Evolutionary conservation across 2,113 vertebrate species (phyloP).

Genomic region (Scopus umbretta): DNA sequence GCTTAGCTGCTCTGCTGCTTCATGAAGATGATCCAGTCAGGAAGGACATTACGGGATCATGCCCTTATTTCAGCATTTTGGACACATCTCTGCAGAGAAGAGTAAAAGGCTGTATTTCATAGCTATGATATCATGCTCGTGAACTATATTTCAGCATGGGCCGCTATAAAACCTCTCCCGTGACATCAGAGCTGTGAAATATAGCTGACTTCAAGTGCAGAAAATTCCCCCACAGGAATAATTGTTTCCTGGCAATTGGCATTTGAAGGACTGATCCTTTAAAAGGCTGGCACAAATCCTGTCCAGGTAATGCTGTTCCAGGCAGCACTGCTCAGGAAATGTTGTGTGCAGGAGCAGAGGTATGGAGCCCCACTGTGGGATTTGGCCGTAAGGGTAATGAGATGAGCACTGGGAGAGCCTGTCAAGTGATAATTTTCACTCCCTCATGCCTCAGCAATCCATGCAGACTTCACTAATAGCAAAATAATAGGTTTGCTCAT

Average conservation of each 20-base stretch:
- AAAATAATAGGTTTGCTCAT: background rate
- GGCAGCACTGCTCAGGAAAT: background rate
- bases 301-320: background rate
- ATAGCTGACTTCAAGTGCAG: conserved; percentile 64
- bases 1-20: background rate
- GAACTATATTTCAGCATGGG: conserved; percentile 57
- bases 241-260: conserved; percentile 67
- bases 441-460: background rate
- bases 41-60: background rate
- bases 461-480: background rate
- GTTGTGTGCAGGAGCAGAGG: background rate
- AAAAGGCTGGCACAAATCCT: conserved; percentile 53
- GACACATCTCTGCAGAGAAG: conserved; percentile 3
- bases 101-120: conserved; percentile 51
- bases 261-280: conserved; percentile 62
- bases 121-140: conserved; percentile 48
- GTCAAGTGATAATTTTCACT: conserved; percentile 33
- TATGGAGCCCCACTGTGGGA: conserved; percentile 12
- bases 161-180: conserved; percentile 64
- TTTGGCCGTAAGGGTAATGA: conserved; percentile 18
- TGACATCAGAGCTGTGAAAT: conserved; percentile 74
- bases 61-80: conserved; percentile 16
- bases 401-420: background rate
- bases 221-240: conserved; percentile 61
- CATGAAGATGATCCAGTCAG: background rate